phyloP scores from a whole-genome alignment of 2,888 invertebrate species.

The Chrysina gloriosa region DNA sequence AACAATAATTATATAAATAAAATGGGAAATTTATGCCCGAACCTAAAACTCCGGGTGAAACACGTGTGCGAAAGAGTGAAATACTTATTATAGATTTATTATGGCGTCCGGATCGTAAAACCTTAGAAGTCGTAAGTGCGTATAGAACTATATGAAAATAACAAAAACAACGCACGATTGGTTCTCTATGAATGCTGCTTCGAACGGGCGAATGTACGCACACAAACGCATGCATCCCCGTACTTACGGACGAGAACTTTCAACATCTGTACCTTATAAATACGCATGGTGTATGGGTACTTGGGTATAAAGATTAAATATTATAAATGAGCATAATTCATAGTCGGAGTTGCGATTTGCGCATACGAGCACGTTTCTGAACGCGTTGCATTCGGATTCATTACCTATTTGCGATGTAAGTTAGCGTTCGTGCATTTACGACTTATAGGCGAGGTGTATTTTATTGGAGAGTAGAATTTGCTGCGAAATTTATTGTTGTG shows the following conservation, averaged over 20 bases:
- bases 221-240: too few relatives aligned
- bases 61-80: conserved; percentile 54
- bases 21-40: conserved; percentile 41
- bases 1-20: conserved; percentile 46
- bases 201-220: too few relatives aligned
- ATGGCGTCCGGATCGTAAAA: conserved; percentile 54
- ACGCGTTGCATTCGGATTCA: conserved; percentile 55
- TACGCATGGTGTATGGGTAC: not conserved
- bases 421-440: not conserved
- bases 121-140: conserved; percentile 17
- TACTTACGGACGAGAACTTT: conserved; percentile 1
- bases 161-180: conserved; percentile 51
- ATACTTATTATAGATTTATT: conserved; percentile 56
- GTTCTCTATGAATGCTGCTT: conserved; percentile 12
- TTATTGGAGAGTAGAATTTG: conserved; percentile 50
- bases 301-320: conserved; percentile 53
- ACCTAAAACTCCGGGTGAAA: conserved; percentile 44
- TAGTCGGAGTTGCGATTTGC: conserved; percentile 49
- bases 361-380: conserved; percentile 55
- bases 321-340: conserved; percentile 58
- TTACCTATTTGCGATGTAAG: not conserved
- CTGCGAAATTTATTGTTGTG: not conserved
- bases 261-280: conserved; percentile 13
- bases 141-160: conserved; percentile 54
- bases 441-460: conserved; percentile 52